Conservation (phyloP, 1,140 invertebrate species). For the Cotesia vestalis region DNA sequence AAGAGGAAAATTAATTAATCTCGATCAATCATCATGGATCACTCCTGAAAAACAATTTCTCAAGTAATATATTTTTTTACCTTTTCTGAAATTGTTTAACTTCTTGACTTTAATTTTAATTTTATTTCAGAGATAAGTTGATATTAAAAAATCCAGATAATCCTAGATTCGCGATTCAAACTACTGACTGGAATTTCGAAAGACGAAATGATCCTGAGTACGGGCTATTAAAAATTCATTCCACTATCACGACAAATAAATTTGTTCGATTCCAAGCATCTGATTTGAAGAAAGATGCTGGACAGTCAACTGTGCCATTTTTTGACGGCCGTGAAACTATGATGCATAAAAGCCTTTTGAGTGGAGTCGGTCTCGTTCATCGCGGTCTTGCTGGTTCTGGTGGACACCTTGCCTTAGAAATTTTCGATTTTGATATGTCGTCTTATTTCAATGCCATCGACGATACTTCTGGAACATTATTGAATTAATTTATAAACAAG, state of each 20-base stretch:
- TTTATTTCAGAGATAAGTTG: not conserved
- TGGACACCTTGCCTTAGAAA: not conserved
- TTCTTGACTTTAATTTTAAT: not conserved
- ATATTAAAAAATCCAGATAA: not conserved
- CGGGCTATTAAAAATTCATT: not conserved
- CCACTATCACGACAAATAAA: too few relatives aligned
- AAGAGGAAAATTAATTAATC: not conserved
- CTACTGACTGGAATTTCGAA: too few relatives aligned
- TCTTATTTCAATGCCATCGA: too few relatives aligned
- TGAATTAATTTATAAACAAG: too few relatives aligned
- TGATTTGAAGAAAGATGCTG: conserved; percentile 16
- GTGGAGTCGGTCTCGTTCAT: not conserved
- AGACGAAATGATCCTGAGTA: too few relatives aligned
- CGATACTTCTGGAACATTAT: too few relatives aligned
- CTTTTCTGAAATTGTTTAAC: not conserved
- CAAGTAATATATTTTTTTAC: not conserved
- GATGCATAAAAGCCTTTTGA: not conserved
- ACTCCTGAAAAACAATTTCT: not conserved
- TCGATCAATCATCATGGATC: not conserved
- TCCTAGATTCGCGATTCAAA: too few relatives aligned
- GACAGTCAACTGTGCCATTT: not conserved
- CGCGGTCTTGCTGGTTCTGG: not conserved
- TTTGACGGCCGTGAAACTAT: not conserved
- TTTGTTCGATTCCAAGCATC: not conserved
- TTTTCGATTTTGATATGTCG: not conserved